These are phyloP conservation scores for Telmatochromis sp. DNA, from an alignment of 2,113 vertebrate species.

Conservation along the genomic window DNA sequence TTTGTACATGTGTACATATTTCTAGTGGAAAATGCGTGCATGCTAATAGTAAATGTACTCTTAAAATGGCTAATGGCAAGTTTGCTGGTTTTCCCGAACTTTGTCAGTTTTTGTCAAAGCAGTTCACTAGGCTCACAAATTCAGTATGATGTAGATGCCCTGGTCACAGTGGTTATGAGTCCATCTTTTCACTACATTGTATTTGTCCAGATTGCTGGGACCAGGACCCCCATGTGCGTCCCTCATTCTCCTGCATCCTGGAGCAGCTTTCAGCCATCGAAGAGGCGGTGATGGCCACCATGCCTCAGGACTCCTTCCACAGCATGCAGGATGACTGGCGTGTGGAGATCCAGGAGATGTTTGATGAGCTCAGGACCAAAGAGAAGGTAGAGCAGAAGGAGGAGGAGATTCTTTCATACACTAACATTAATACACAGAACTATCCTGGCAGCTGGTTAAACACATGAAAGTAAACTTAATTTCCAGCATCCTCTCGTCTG, in stretches of 20 bases:
- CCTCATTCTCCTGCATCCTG: slow-evolving; percentile 90
- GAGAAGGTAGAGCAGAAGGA: slow-evolving; percentile 78
- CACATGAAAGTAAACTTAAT: not conserved
- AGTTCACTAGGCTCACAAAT: not conserved
- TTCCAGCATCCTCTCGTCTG: not conserved
- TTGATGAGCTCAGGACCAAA: slow-evolving; percentile 91
- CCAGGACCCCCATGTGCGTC: slow-evolving; percentile 91
- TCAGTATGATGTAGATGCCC: not conserved
- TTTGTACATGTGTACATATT: not conserved
- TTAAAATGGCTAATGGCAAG: not conserved
- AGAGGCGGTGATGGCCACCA: slow-evolving; percentile 86
- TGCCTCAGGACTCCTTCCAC: slow-evolving; percentile 96
- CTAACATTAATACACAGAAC: not conserved
- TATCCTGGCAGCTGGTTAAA: not conserved
- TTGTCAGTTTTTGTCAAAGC: not conserved
- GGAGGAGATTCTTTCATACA: not conserved
- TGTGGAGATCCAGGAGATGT: slow-evolving; percentile 97
- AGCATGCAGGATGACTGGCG: slow-evolving; percentile 99
- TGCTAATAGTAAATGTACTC: not conserved
- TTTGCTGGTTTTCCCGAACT: not conserved
- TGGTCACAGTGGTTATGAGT: not conserved
- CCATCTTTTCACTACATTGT: not conserved
- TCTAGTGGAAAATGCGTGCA: fast-evolving
- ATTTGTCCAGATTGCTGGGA: slow-evolving; percentile 87
- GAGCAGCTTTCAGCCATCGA: slow-evolving; percentile 91